Evolutionary conservation across 1,140 invertebrate species (phyloP).

Genomic region (Lepidostoma basale): DNA sequence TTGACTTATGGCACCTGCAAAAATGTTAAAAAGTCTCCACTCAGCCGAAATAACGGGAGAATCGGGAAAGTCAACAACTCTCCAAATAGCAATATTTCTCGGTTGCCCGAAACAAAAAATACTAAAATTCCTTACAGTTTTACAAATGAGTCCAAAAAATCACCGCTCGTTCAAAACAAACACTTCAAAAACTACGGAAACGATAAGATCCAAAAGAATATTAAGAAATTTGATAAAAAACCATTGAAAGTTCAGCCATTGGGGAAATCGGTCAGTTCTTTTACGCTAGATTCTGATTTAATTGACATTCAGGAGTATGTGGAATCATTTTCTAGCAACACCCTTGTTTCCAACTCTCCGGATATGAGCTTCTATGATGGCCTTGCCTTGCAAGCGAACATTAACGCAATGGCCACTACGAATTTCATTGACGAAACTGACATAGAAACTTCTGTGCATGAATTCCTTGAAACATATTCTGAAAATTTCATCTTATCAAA

Average conservation of each 20-base stretch:
- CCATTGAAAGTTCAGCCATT: background rate
- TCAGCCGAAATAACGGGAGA: too few species aligned
- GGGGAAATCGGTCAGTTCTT: background rate
- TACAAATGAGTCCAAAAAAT: background rate
- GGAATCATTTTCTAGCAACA: conserved; percentile 5
- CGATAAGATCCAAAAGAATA: background rate
- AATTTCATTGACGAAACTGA: too few species aligned
- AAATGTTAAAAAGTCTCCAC: too few species aligned
- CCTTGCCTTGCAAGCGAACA: too few species aligned
- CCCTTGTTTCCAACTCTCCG: background rate
- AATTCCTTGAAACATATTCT: background rate
- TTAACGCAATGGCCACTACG: too few species aligned
- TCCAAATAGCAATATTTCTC: background rate
- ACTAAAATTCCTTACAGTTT: background rate
- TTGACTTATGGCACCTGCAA: background rate
- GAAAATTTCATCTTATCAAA: too few species aligned
- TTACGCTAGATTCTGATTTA: background rate
- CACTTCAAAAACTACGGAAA: background rate
- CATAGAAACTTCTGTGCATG: too few species aligned
- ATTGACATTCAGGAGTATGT: background rate
- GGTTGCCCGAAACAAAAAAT: background rate
- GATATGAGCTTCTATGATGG: too few species aligned
- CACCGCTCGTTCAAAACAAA: background rate
- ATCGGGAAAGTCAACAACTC: background rate
- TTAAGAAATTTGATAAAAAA: background rate